A percentile compares a stretch with the other conserved stretches of the same genome.
Conservation (phyloP, 92 coral and sea anemone species). For the Palythoa caribaeorum region DNA sequence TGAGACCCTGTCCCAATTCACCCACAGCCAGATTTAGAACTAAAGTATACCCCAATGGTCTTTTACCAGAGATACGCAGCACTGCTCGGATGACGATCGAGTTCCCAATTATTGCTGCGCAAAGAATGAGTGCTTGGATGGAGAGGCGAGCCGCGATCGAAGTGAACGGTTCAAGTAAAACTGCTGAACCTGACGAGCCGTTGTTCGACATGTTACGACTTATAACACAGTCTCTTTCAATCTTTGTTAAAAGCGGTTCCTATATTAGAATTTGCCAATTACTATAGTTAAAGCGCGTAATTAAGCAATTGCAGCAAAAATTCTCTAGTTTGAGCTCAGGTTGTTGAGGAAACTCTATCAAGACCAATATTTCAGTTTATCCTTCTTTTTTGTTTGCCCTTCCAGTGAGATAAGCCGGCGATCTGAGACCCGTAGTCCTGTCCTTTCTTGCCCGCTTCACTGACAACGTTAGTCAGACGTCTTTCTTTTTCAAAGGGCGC, state of each 20-base stretch:
- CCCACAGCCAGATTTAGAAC: slow-evolving; percentile 46
- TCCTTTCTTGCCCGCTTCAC: neutral
- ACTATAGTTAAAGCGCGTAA: no score
- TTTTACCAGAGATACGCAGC: slow-evolving; percentile 20
- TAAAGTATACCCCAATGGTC: slow-evolving; percentile 21
- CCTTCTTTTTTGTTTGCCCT: neutral
- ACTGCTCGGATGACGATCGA: slow-evolving; percentile 35
- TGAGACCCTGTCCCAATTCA: neutral
- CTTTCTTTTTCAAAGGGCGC: neutral
- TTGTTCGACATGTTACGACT: slow-evolving; percentile 7
- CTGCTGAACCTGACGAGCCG: neutral
- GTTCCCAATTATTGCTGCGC: slow-evolving; percentile 16
- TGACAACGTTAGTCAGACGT: no score
- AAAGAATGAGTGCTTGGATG: slow-evolving; percentile 11
- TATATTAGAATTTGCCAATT: no score
- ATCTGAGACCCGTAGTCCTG: neutral
- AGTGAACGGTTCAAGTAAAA: neutral
- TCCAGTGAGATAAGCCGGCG: neutral
- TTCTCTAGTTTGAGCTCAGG: no score
- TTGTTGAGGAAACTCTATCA: no score
- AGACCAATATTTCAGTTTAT: neutral
- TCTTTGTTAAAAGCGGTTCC: no score
- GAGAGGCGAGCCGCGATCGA: slow-evolving; percentile 12
- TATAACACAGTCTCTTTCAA: neutral
- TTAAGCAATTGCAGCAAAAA: no score